Evolutionary conservation across 2,113 vertebrate genomes (phyloP).

Genomic region (Sander lucioperca): DNA sequence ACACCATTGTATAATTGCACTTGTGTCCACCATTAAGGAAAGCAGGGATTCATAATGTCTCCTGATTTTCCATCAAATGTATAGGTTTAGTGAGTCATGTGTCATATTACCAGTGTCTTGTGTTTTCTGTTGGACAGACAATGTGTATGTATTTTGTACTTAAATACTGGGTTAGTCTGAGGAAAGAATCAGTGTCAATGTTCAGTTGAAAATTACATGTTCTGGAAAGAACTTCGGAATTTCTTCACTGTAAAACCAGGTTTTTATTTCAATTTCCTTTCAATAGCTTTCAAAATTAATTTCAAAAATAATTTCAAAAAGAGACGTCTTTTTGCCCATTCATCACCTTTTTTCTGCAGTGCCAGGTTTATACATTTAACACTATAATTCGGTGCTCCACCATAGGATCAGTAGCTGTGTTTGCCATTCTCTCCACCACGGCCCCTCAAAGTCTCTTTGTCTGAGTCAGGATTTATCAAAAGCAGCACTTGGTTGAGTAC

Average conservation of each 20-base stretch:
- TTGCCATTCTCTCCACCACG: conserved; percentile 56
- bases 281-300: background rate
- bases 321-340: conserved; percentile 3
- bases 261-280: background rate
- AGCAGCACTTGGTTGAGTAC: conserved; percentile 68
- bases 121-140: background rate
- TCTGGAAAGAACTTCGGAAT: background rate
- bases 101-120: background rate
- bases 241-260: background rate
- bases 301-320: background rate
- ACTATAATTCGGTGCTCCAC: conserved; percentile 59
- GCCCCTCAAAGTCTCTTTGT: conserved; percentile 70
- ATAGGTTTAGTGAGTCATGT: background rate
- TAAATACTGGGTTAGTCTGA: background rate
- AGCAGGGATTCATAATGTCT: background rate
- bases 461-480: conserved; percentile 78
- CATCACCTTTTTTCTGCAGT: conserved; percentile 29
- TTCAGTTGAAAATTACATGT: background rate
- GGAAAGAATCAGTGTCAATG: background rate
- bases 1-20: background rate
- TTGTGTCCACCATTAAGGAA: background rate
- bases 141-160: background rate
- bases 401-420: conserved; percentile 76
- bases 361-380: conserved; percentile 52
- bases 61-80: background rate